Evolutionary conservation across 1,140 invertebrate genomes (phyloP).

Genomic region (Eueides isabella): DNA sequence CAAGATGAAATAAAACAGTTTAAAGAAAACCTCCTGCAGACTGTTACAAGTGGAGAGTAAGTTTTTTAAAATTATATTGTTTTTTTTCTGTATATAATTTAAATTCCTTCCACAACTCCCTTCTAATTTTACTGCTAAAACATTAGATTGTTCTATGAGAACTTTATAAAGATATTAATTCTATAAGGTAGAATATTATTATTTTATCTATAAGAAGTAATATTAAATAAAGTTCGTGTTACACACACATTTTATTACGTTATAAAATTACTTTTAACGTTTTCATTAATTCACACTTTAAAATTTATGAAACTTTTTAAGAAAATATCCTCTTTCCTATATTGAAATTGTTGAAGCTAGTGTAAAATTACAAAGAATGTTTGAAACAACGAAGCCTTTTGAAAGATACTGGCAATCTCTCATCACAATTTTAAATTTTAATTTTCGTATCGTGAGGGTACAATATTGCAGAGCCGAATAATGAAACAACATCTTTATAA

Average conservation of each 20-base stretch:
- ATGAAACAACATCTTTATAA: background rate
- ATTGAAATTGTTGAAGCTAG: constrained; percentile 10
- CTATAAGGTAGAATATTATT: too few species aligned
- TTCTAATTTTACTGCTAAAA: too few species aligned
- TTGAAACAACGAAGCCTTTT: constrained; percentile 8
- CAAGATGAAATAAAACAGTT: constrained; percentile 70
- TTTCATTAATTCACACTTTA: background rate
- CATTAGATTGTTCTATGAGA: too few species aligned
- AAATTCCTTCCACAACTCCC: too few species aligned
- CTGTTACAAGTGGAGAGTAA: constrained; percentile 59
- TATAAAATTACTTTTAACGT: background rate
- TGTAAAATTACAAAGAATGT: constrained; percentile 15
- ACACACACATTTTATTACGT: too few species aligned
- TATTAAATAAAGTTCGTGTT: too few species aligned
- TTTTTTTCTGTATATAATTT: constrained; percentile 43
- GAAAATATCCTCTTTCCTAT: constrained; percentile 10
- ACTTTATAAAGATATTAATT: too few species aligned
- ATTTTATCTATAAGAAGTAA: too few species aligned
- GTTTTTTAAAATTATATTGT: too few species aligned
- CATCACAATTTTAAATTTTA: constrained; percentile 10
- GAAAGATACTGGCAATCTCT: constrained; percentile 7
- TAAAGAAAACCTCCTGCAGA: constrained; percentile 69
- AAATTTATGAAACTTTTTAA: background rate
- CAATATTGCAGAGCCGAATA: background rate
- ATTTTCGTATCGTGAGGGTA: background rate